Evolutionary conservation across 2,113 vertebrate species (phyloP).

Genomic region (Microtus richardsoni): DNA sequence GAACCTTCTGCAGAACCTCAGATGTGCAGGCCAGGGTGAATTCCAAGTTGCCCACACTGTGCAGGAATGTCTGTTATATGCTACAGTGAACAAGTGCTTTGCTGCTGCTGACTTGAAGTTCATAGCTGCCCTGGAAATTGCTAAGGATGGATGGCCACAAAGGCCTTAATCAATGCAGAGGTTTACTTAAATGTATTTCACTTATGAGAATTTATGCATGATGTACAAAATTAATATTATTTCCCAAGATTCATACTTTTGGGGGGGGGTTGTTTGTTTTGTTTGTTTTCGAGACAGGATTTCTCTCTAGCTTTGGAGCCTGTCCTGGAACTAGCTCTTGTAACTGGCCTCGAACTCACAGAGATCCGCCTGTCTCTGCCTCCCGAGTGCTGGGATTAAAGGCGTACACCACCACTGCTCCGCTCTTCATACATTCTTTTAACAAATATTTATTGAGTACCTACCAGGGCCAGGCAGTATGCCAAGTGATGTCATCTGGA

Average conservation of each 20-base stretch:
- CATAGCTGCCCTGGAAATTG: not conserved
- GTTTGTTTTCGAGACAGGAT: too few species aligned
- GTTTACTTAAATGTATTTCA: not conserved
- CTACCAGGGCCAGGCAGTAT: not conserved
- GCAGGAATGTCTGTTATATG: not conserved
- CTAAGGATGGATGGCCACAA: not conserved
- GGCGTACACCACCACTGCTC: too few species aligned
- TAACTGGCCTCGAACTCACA: too few species aligned
- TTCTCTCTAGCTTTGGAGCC: too few species aligned
- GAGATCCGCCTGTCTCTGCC: too few species aligned
- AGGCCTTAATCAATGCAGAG: not conserved
- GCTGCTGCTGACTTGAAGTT: not conserved
- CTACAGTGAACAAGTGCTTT: slow-evolving; percentile 3
- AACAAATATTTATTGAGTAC: slow-evolving; percentile 33
- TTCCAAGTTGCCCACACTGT: not conserved
- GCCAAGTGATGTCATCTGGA: not conserved
- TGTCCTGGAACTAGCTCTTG: too few species aligned
- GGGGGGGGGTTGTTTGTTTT: too few species aligned
- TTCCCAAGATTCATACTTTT: not conserved
- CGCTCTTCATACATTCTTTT: not conserved
- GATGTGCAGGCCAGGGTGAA: slow-evolving; percentile 8
- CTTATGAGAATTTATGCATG: slow-evolving; percentile 17
- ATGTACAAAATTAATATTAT: not conserved
- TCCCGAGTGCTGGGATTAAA: too few species aligned
- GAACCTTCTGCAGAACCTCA: not conserved